Evolutionary conservation across 2,797 vertebrate genomes (phyloP), one percentile per base, ranked within the genome.

Genomic region (Coranthus polyacanthus): DNA sequence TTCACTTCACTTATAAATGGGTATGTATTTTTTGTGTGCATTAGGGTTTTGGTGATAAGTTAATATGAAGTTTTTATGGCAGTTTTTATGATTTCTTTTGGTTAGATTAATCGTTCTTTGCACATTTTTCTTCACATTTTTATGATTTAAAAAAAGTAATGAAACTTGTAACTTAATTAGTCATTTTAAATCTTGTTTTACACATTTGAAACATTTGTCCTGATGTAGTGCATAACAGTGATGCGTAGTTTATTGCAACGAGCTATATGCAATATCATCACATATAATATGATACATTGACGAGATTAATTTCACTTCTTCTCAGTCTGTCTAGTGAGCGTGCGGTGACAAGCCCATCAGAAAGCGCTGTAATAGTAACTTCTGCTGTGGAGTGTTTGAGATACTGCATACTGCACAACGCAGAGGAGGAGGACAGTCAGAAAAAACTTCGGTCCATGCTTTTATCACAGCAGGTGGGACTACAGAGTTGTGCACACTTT

Each of bases 361-460:
- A 99, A 76, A 94, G 91, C 61, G 96, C 95, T 1, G 95, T 96
- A 3, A 93, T 99, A 49, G 74, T 96, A 79, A 89, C 90, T 15
- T 93, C 96, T 1, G 91, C 95, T 44, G 93, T 97, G 72, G 98
- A 99, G 68, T 99, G 98, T 61, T 85, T 98, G 66, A 94, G 93
- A 39, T 98, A 94, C 84, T 92, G 93, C 62, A 38, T 97, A 15
- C 85, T 96, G 0, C 94, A 95, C 42, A 92, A 94, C 20, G 38
- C 70, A 8, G 93, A 88, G 0, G 82, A 94, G 3, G 89, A 92
- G 6, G 93, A 92, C 24, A 87, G 92, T 45, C 89, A 91, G 61
- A 81, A 42, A 38, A 89, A 84, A 45, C 90, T 97, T 11, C 94
- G 95, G 63, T 89, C 84, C 70, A 95, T 96, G 94, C 95, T 99